Percentiles rank a stretch among this genome's conserved stretches.
These are phyloP conservation scores for Acrocephalus arundinaceus DNA, from an alignment of 2,113 vertebrate genomes.

Conservation along the genomic window DNA sequence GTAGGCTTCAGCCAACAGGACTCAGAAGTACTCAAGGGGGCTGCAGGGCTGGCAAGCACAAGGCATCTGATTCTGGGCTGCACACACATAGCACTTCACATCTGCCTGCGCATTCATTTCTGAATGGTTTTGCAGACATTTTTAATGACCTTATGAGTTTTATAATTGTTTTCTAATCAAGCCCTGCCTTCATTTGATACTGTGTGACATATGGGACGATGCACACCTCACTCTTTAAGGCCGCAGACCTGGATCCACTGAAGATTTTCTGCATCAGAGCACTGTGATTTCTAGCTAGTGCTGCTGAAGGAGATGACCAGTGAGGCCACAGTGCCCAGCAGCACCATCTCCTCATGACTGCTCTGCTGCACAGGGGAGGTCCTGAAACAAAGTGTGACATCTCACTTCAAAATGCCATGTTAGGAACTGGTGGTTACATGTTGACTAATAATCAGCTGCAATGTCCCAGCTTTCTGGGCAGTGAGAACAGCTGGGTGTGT, in stretches of 20 bases:
- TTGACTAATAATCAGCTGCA: neutral
- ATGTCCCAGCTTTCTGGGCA: neutral
- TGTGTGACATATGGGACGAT: neutral
- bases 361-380: neutral
- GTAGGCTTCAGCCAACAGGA: neutral
- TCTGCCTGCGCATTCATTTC: neutral
- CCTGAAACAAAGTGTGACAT: neutral
- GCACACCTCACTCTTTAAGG: neutral
- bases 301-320: neutral
- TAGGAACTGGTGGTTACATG: fast-evolving
- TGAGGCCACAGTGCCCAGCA: neutral
- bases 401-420: neutral
- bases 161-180: neutral
- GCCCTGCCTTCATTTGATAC: neutral
- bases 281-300: fast-evolving
- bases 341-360: neutral
- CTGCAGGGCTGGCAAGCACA: neutral
- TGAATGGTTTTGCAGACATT: neutral
- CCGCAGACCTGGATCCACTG: neutral
- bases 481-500: neutral
- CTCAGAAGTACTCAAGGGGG: neutral
- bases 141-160: neutral
- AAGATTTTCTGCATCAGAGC: neutral
- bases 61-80: neutral
- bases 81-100: neutral